These are phyloP conservation scores for Pedicia rivosa DNA, from an alignment of 2,888 invertebrate genomes.

Conservation along the genomic window DNA sequence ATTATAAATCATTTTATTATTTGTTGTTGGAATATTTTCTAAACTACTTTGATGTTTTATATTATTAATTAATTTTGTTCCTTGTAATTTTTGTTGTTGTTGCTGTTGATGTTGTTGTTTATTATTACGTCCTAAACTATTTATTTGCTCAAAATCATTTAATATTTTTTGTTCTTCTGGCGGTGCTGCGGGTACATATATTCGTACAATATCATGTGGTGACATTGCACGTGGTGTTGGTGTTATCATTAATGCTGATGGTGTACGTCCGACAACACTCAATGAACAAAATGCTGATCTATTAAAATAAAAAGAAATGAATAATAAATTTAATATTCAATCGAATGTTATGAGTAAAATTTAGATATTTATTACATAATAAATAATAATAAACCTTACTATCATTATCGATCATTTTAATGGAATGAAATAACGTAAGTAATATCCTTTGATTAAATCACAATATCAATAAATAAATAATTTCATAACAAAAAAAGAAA, in stretches of 20 bases:
- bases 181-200: conserved; percentile 15
- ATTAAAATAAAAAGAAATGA: neutral
- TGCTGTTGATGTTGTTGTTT: neutral
- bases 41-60: no score
- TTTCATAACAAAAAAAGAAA: neutral
- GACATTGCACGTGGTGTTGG: conserved; percentile 15
- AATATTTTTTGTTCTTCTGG: conserved; percentile 8
- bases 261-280: conserved; percentile 13
- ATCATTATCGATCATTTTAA: no score
- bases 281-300: conserved; percentile 15
- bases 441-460: no score
- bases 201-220: conserved; percentile 15
- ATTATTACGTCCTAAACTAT: neutral
- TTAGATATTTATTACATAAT: no score
- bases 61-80: neutral
- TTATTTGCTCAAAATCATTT: conserved; percentile 5
- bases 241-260: conserved; percentile 14
- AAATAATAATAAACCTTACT: no score
- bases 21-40: neutral
- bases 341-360: no score
- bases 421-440: no score
- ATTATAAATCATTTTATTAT: neutral
- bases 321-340: conserved; percentile 2
- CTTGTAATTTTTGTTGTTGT: neutral
- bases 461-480: neutral